A percentile compares a stretch with the other conserved stretches of the same genome.
Conservation (phyloP, 1,140 invertebrate genomes). For the Eulimnadia texana region DNA sequence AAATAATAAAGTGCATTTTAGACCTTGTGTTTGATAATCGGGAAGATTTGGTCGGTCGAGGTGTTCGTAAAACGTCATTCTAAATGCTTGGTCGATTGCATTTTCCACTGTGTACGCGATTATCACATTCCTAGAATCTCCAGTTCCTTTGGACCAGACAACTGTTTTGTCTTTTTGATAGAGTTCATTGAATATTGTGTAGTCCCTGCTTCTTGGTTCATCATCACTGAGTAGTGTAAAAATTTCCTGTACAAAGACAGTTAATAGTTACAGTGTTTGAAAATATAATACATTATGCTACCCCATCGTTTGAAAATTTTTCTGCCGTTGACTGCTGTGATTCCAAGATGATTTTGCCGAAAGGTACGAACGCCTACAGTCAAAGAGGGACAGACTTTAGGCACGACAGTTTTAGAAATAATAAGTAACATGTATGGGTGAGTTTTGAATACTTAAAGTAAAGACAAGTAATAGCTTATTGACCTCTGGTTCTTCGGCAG, state of each 20-base stretch:
- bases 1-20: constrained; percentile 20
- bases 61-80: constrained; percentile 51
- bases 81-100: constrained; percentile 64
- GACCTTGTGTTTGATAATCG: constrained; percentile 15
- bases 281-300: too few relatives aligned
- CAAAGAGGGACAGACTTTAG: too few relatives aligned
- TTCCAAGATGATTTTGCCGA: neutral
- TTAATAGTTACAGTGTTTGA: too few relatives aligned
- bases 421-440: too few relatives aligned
- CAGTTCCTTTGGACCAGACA: constrained; percentile 46
- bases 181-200: constrained; percentile 64
- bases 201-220: constrained; percentile 4
- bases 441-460: neutral
- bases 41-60: constrained; percentile 24
- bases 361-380: neutral
- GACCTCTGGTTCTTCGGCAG: constrained; percentile 7
- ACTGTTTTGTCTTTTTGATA: constrained; percentile 72
- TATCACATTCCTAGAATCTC: constrained; percentile 26
- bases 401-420: too few relatives aligned
- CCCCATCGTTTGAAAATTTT: constrained; percentile 20
- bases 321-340: constrained; percentile 21
- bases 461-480: neutral
- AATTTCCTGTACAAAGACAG: too few relatives aligned
- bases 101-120: constrained; percentile 62
- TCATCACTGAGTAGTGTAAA: too few relatives aligned